Evolutionary conservation across 2,888 invertebrate species (phyloP), one percentile per base, ranked within the genome.

Genomic region (Seira musarum): DNA sequence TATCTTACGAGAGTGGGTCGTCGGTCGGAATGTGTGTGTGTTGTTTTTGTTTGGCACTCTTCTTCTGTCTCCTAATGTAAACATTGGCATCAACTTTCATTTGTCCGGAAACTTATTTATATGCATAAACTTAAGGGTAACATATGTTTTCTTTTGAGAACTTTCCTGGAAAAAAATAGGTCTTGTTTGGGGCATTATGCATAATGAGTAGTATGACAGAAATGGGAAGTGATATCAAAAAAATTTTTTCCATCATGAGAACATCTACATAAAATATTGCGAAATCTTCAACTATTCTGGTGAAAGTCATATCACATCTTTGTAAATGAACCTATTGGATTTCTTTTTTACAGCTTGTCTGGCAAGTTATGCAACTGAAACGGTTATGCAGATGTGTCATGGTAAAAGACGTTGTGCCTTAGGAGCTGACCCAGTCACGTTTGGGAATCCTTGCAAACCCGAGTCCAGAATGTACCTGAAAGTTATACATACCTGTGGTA

Each of bases 301-400:
- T n/a, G n/a, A n/a, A n/a, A n/a, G n/a, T n/a, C n/a, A n/a, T n/a
- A n/a, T n/a, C n/a, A n/a, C n/a, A n/a, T n/a, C n/a, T n/a, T n/a
- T n/a, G n/a, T n/a, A n/a, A n/a, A n/a, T n/a, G n/a, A n/a, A n/a
- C n/a, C n/a, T n/a, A 63, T 67, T 6, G 17, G 17, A 19, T 30
- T 69, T 80, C 53, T 60, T 75, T 46, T 35, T 49, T 83, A 8
- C 87, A 90, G 90, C 89, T 72, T 90, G 90, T 87, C 88, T 89
- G 85, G 88, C 89, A 6, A 87, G 88, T 70, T 89, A 88, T 81
- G 89, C 90, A 0, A 88, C 89, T 8, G 89, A 90, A 79, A 88
- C 88, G 49, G 89, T 90, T 46, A 89, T 90, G 88, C 84, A 86
- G 60, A 83, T 85, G 78, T 87, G 87, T 67, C 87, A 87, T 66